A percentile compares a stretch with the other conserved stretches of the same genome.
Evolutionary conservation across 2,888 invertebrate species (phyloP).

Genomic region (Pseudococcus longispinus): DNA sequence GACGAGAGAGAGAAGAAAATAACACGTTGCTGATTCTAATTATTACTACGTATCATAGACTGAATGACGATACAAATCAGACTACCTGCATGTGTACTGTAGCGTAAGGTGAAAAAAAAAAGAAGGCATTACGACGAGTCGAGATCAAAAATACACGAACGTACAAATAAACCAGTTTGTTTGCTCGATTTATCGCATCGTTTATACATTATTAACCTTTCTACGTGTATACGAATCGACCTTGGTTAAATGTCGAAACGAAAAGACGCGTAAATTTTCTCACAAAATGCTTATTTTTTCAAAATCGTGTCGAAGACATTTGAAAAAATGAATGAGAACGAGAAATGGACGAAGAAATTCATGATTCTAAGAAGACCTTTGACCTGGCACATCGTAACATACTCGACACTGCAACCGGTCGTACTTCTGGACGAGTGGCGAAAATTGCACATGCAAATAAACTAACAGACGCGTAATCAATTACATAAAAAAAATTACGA

Average conservation of each 20-base stretch:
- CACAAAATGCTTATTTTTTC: not conserved
- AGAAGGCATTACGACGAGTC: not conserved
- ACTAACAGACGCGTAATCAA: constrained; percentile 23
- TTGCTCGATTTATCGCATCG: not conserved
- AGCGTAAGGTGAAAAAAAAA: not conserved
- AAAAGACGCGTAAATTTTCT: not conserved
- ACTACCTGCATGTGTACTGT: not conserved
- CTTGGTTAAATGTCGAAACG: constrained; percentile 26
- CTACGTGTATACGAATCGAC: not conserved
- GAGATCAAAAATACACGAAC: not conserved
- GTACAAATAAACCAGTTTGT: not conserved
- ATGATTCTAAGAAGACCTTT: not conserved
- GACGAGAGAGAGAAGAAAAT: not conserved
- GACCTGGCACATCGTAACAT: not conserved
- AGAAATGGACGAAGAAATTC: not conserved
- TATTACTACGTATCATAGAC: not conserved
- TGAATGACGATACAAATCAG: not conserved
- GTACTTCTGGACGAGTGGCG: not conserved
- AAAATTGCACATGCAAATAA: not conserved
- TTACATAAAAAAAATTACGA: constrained; percentile 29
- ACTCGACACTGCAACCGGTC: not conserved
- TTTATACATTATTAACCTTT: constrained; percentile 16
- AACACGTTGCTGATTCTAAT: not conserved
- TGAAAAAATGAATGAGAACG: not conserved
- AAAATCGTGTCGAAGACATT: too few species aligned